Conservation (phyloP, 92 coral and sea anemone genomes). For the Umimayanthus chanpuru region DNA sequence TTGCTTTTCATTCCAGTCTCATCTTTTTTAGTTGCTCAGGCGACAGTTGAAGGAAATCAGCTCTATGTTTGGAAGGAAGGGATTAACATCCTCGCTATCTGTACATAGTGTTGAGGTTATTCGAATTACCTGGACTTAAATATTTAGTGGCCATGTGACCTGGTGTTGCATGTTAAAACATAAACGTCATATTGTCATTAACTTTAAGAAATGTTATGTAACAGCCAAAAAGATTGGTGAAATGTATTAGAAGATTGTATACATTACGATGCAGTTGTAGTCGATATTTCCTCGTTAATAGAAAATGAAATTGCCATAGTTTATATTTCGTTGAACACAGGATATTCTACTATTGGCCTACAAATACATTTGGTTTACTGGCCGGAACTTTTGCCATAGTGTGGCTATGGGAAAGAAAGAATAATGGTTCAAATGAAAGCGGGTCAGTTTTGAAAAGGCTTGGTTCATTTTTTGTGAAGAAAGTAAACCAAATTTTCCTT, state of each 20-base stretch:
- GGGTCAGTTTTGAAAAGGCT: neutral
- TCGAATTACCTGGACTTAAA: neutral
- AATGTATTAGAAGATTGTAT: neutral
- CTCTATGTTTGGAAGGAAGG: neutral
- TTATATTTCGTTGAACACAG: neutral
- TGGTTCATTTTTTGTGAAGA: neutral
- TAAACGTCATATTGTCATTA: conserved; percentile 22
- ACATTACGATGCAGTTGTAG: neutral
- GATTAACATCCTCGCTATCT: neutral
- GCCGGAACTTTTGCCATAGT: neutral
- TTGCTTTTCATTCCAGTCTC: neutral
- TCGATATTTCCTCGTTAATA: neutral
- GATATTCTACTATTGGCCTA: neutral
- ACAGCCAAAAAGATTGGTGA: neutral
- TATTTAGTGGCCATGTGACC: conserved; percentile 29
- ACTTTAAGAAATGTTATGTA: conserved; percentile 16
- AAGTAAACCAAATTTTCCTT: too few relatives aligned
- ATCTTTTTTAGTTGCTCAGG: neutral
- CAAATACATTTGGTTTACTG: neutral
- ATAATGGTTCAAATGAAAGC: neutral
- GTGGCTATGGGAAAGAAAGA: neutral
- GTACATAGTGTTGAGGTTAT: conserved; percentile 1
- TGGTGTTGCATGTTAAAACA: conserved; percentile 45
- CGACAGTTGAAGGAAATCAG: neutral
- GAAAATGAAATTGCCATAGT: neutral